Conservation (phyloP, 2,113 vertebrate species). For the Otus sunia region DNA sequence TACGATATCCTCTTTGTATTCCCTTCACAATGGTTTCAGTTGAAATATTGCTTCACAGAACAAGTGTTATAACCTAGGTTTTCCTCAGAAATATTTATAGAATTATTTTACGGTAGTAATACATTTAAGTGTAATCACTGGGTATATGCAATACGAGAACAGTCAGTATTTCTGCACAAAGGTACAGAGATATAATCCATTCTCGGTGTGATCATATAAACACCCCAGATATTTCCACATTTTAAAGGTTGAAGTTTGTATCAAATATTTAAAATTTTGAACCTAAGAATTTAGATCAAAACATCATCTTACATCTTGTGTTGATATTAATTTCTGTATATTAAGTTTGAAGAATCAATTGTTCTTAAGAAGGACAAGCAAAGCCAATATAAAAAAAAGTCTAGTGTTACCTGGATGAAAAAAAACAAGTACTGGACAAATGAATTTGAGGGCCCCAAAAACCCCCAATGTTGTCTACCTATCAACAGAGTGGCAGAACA, state of each 20-base stretch:
- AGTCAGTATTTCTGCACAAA: not conserved
- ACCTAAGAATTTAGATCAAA: not conserved
- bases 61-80: not conserved
- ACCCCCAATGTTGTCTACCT: not conserved
- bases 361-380: not conserved
- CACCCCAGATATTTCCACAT: no score
- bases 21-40: not conserved
- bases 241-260: not conserved
- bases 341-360: not conserved
- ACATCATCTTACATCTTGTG: accelerated
- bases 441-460: not conserved
- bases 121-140: not conserved
- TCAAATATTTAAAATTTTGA: not conserved
- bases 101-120: not conserved
- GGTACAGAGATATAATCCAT: not conserved
- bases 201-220: not conserved
- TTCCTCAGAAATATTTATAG: not conserved
- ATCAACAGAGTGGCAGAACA: not conserved
- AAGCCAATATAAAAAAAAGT: not conserved
- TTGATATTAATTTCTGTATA: not conserved
- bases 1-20: not conserved
- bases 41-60: not conserved
- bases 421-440: not conserved
- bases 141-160: not conserved
- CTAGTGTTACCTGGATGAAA: not conserved